A percentile compares a stretch with the other conserved stretches of the same genome.
Conservation (phyloP, 2,113 vertebrate species). For the Brachypteracias leptosomus region DNA sequence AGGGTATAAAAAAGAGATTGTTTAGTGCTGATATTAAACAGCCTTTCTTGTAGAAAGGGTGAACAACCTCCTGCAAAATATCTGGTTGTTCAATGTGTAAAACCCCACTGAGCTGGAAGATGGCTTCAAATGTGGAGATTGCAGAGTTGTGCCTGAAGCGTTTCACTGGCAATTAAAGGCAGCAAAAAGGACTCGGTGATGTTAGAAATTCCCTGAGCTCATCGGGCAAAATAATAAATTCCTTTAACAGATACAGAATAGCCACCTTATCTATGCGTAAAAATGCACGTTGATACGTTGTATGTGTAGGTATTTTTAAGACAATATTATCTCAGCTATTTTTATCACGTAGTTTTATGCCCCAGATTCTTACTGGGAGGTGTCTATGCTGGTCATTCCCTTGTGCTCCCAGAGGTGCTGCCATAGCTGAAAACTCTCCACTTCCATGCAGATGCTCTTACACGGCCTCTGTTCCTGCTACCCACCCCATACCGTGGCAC, state of each 20-base stretch:
- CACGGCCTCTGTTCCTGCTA: neutral
- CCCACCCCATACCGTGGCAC: rapidly evolving
- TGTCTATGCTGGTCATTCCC: neutral
- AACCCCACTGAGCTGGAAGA: neutral
- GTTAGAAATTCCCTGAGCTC: neutral
- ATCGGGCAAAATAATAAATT: neutral
- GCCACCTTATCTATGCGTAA: neutral
- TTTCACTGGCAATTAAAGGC: rapidly evolving
- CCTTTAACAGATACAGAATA: neutral
- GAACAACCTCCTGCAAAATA: neutral
- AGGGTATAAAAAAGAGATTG: neutral
- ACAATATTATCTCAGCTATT: rapidly evolving
- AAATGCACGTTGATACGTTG: neutral
- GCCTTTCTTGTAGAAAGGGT: neutral
- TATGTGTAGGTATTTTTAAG: neutral
- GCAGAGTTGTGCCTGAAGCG: rapidly evolving
- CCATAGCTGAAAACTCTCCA: neutral
- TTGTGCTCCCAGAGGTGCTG: neutral
- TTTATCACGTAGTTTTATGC: neutral
- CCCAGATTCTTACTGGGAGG: neutral
- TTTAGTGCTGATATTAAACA: neutral
- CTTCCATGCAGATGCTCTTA: neutral
- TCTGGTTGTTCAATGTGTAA: neutral
- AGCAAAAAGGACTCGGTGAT: neutral
- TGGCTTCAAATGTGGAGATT: rapidly evolving